Evolutionary conservation across 2,113 vertebrate genomes (phyloP), one percentile per base, ranked within the genome.

Genomic region (Dipodomys merriami): DNA sequence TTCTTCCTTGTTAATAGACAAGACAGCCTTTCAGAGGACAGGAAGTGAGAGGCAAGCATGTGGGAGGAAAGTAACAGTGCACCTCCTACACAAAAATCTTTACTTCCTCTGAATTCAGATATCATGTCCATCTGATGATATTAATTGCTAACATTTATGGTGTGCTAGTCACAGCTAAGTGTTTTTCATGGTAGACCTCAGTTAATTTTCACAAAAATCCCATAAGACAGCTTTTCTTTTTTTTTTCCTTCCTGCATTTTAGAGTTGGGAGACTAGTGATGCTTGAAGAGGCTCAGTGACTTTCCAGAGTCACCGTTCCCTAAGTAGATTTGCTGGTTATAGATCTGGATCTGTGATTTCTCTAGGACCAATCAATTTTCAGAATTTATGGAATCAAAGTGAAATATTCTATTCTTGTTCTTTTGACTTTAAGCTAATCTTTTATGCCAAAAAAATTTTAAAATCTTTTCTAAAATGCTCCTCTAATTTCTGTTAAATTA

Each of bases 41-140:
- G 72, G 79, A 95, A 83, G 76, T 91, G 65, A 94, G 76, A 92
- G 90, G 77, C 46, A 84, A 94, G 84, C 72, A 92, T 83, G 95
- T 94, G 77, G 79, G 68, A 88, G 62, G 68, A 76, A 93, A 88
- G 35, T 74, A 82, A 73, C 81, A 80, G 82, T 71, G 84, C 74
- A 76, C 19, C 49, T 80, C 93, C 91, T 60, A 86, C 12, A 2
- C 29, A 30, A 64, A 92, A 81, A 82, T 84, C 57, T 72, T 81
- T 72, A 53, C 60, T 94, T 91, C 73, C 84, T 85, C 60, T 72
- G 64, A 91, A 85, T 77, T 87, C 90, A 76, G 73, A 69, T 65
- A 85, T 30, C n/a, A 23, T 64, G 29, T 69, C 8, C 39, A 44
- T 62, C 46, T 11, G 64, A 30, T 49, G 57, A 30, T 49, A 89